These are phyloP conservation scores for honey bee (Apis mellifera) DNA, from an alignment of 1,140 invertebrate genomes.

Conservation along the genomic window Amel_HAv3.1 CM009936.2:10182001-10182500, in stretches of 20 bases:
- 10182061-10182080: too few species aligned
- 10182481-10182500: slow-evolving; percentile 67
- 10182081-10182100: too few species aligned
- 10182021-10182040: too few species aligned
- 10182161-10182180: slow-evolving; percentile 46
- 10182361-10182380: slow-evolving; percentile 76
- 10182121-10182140: background rate
- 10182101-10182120: too few species aligned
- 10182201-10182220: slow-evolving; percentile 27
- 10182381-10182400: slow-evolving; percentile 75
- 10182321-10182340: slow-evolving; percentile 79
- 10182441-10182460: slow-evolving; percentile 25
- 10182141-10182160: slow-evolving; percentile 6
- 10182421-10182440: slow-evolving; percentile 71
- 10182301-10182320: slow-evolving; percentile 73
- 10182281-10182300: slow-evolving; percentile 18
- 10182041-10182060: too few species aligned
- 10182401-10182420: slow-evolving; percentile 64
- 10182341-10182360: slow-evolving; percentile 81
- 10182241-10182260: slow-evolving; percentile 7
- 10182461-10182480: slow-evolving; percentile 48
- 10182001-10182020: too few species aligned
- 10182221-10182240: background rate
- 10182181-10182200: slow-evolving; percentile 43
- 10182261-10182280: slow-evolving; percentile 28